phyloP scores from a whole-genome alignment of 2,888 invertebrate genomes.

The Aquatica leii region DNA sequence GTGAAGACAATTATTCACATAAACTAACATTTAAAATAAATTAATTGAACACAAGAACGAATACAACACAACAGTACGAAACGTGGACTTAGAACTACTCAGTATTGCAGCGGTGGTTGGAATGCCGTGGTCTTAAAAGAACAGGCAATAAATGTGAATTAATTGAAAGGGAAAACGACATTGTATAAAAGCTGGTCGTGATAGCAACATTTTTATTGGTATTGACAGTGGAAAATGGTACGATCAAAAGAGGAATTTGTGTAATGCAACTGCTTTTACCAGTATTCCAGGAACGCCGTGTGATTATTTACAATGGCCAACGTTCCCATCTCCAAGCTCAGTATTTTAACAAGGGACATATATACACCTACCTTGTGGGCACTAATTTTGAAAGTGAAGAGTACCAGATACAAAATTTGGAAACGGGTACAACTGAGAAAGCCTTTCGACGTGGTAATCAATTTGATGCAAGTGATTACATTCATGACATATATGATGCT shows the following conservation, averaged over 20 bases:
- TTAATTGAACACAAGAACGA: too few species aligned
- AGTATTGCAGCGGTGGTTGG: too few species aligned
- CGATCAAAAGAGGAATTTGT: background rate
- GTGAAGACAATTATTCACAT: too few species aligned
- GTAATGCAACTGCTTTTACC: background rate
- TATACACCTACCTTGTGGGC: background rate
- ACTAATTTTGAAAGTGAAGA: background rate
- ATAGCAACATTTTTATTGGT: background rate
- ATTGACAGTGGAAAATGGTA: background rate
- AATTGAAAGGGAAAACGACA: too few species aligned
- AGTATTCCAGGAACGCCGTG: background rate
- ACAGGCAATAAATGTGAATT: too few species aligned
- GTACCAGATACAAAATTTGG: background rate
- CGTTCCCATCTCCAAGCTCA: too few species aligned
- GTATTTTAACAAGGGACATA: slow-evolving; percentile 4
- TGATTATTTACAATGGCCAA: too few species aligned
- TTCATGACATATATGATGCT: background rate
- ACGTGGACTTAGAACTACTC: too few species aligned
- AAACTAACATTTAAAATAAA: too few species aligned
- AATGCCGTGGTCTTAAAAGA: too few species aligned
- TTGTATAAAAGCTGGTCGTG: background rate
- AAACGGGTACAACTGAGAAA: background rate
- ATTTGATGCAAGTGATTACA: background rate
- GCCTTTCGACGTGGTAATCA: background rate
- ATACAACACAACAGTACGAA: too few species aligned